Percentiles rank a stretch among this genome's conserved stretches.
Conservation (phyloP, 2,888 invertebrate genomes). For the Galeruca laticollis region DNA sequence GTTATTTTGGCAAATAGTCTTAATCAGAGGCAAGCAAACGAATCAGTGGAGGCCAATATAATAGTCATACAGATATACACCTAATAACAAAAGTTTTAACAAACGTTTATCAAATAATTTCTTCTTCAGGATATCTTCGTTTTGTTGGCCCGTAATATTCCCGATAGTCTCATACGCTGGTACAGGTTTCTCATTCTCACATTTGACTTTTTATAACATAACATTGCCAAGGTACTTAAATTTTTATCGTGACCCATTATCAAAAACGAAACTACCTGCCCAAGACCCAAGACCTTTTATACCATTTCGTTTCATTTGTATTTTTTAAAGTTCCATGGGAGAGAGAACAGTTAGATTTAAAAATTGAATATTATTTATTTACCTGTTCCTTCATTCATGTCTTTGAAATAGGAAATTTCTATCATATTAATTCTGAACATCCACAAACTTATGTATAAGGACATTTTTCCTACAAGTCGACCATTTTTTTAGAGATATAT, state of each 20-base stretch:
- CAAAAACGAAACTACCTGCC: conserved; percentile 41
- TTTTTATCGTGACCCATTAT: conserved; percentile 48
- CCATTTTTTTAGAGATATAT: no score
- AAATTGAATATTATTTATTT: conserved; percentile 29
- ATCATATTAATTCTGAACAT: not conserved
- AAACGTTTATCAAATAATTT: not conserved
- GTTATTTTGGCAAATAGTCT: no score
- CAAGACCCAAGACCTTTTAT: conserved; percentile 32
- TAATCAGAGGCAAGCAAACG: no score
- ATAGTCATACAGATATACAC: no score
- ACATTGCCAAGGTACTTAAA: conserved; percentile 43
- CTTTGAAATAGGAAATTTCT: not conserved
- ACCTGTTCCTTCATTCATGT: conserved; percentile 14
- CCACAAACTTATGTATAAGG: no score
- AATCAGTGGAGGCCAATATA: no score
- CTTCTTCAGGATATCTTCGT: not conserved
- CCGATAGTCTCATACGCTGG: conserved; percentile 19
- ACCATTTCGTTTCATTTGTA: conserved; percentile 29
- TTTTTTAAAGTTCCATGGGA: conserved; percentile 8
- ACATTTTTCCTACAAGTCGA: no score
- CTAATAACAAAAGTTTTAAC: no score
- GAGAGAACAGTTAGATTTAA: conserved; percentile 28
- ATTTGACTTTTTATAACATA: conserved; percentile 46
- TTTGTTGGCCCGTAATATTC: conserved; percentile 26
- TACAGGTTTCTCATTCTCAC: conserved; percentile 42